Evolutionary conservation across 2,888 invertebrate species (phyloP).

Genomic region (Therioaphis trifolii): DNA sequence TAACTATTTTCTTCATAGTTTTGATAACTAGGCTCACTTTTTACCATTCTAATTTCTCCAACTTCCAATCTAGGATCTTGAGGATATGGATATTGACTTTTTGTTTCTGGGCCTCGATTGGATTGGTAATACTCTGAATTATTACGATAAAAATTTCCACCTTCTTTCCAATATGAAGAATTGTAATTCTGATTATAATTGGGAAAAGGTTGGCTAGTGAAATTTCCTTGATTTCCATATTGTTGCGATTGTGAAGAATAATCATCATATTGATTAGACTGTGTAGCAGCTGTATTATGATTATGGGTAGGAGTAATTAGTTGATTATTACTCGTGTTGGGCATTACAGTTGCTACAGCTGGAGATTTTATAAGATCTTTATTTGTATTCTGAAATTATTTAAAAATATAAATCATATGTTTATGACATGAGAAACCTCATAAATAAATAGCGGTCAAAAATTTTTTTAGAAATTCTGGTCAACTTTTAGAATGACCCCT

Average conservation of each 20-base stretch:
- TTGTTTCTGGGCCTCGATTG: constrained; percentile 31
- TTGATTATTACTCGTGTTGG: constrained; percentile 64
- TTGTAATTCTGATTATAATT: constrained; percentile 57
- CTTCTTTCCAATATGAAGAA: constrained; percentile 55
- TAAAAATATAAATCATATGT: neutral
- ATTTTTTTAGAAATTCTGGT: too few species aligned
- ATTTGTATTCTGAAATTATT: constrained; percentile 50
- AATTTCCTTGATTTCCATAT: constrained; percentile 45
- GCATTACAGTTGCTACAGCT: constrained; percentile 65
- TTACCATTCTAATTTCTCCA: constrained; percentile 56
- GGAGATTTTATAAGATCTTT: constrained; percentile 64
- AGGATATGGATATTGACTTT: constrained; percentile 52
- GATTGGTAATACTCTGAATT: constrained; percentile 56
- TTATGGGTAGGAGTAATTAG: constrained; percentile 43
- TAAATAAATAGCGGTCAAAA: neutral
- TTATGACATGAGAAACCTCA: neutral
- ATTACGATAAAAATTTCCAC: constrained; percentile 26
- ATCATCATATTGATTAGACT: constrained; percentile 54
- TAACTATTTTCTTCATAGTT: constrained; percentile 51
- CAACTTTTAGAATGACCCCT: too few species aligned
- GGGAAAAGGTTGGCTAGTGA: constrained; percentile 33
- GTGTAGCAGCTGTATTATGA: constrained; percentile 37
- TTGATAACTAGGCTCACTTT: constrained; percentile 57
- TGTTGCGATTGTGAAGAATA: constrained; percentile 51
- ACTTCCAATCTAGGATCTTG: constrained; percentile 59